Evolutionary conservation across 2,797 vertebrate species (phyloP).

Genomic region (Gila robusta): DNA sequence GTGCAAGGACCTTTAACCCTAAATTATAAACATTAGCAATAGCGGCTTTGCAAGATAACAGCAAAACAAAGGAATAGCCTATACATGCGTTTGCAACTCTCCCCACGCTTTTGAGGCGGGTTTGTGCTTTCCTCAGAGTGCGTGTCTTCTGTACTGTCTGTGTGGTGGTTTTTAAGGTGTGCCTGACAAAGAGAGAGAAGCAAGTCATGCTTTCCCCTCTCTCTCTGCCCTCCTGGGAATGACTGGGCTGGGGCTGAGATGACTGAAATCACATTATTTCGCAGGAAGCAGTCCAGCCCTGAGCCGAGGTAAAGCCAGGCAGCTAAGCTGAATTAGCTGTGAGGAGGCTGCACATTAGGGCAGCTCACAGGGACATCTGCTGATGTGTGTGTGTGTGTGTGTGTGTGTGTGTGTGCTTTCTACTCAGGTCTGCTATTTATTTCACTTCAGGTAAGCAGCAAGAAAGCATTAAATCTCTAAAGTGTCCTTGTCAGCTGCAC

Average conservation of each 20-base stretch:
- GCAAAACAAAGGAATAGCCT: not conserved
- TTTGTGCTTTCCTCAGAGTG: not conserved
- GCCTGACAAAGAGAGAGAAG: slow-evolving; percentile 22
- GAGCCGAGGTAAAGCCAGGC: slow-evolving; percentile 21
- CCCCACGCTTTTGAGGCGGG: not conserved
- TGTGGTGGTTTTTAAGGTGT: slow-evolving; percentile 46
- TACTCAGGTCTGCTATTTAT: slow-evolving; percentile 5
- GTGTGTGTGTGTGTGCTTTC: not conserved
- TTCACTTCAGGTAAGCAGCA: slow-evolving; percentile 20
- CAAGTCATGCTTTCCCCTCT: slow-evolving; percentile 54
- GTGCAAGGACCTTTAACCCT: too few species aligned
- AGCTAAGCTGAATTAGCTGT: slow-evolving; percentile 33
- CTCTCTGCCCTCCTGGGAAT: slow-evolving; percentile 56
- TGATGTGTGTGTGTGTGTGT: slow-evolving; percentile 7
- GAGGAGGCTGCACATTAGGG: slow-evolving; percentile 33
- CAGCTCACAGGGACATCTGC: slow-evolving; percentile 34
- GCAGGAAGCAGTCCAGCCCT: slow-evolving; percentile 22
- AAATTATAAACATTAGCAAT: not conserved
- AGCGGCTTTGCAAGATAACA: not conserved
- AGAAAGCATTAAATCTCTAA: slow-evolving; percentile 20
- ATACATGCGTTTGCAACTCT: not conserved
- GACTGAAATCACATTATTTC: slow-evolving; percentile 53
- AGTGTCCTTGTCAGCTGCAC: not conserved
- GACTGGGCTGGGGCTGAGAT: slow-evolving; percentile 39
- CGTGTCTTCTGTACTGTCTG: slow-evolving; percentile 33